These are phyloP conservation scores for Casuarius casuarius DNA, from an alignment of 2,113 vertebrate genomes.

Conservation along the genomic window DNA sequence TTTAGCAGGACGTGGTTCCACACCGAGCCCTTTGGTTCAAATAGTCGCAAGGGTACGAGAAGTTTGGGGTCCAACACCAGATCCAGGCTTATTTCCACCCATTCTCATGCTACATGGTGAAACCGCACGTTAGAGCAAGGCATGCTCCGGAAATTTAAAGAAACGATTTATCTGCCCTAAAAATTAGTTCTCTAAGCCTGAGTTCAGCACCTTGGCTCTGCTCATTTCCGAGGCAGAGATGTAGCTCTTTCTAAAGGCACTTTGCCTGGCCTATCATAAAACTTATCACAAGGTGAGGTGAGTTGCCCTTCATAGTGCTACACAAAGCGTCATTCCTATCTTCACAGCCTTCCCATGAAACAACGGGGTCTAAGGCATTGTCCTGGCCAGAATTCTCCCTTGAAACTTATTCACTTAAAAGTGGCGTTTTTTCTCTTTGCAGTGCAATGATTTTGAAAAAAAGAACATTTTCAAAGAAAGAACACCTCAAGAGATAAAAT, in stretches of 20 bases:
- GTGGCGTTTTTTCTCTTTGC: not conserved
- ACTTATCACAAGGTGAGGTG: not conserved
- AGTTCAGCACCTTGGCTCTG: not conserved
- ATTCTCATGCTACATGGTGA: rapidly evolving
- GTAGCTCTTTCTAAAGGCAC: not conserved
- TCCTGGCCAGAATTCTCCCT: not conserved
- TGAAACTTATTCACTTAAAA: not conserved
- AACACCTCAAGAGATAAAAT: not conserved
- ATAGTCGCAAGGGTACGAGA: not conserved
- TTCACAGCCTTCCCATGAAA: not conserved
- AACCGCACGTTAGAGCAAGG: rapidly evolving
- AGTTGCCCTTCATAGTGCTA: not conserved
- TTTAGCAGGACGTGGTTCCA: no score
- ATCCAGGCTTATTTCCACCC: rapidly evolving
- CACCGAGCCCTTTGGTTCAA: not conserved
- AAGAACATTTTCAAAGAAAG: rapidly evolving
- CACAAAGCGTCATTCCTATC: not conserved
- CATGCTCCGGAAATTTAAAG: not conserved
- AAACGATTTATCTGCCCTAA: not conserved
- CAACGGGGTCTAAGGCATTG: not conserved
- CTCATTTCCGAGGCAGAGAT: rapidly evolving
- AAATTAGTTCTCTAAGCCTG: not conserved
- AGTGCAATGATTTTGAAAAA: not conserved
- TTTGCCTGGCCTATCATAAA: not conserved
- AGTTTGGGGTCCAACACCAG: not conserved